Conservation (phyloP, 2,113 vertebrate species). For the Peromyscus leucopus region DNA sequence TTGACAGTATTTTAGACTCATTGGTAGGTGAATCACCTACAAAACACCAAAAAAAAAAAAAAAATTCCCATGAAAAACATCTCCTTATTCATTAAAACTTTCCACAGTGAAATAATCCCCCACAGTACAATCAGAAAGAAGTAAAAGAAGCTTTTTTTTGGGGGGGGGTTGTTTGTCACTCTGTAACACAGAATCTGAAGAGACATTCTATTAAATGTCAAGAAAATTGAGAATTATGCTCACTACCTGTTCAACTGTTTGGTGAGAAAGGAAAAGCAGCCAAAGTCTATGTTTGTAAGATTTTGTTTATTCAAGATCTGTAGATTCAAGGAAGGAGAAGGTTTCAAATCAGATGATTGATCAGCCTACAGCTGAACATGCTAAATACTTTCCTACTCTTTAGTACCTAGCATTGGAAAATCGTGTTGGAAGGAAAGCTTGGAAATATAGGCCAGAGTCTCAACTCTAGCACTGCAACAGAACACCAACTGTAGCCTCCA, state of each 20-base stretch:
- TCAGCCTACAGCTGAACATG: background rate
- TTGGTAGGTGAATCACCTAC: background rate
- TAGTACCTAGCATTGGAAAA: background rate
- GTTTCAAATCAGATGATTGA: background rate
- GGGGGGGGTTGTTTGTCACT: background rate
- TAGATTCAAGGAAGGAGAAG: background rate
- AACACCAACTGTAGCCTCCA: background rate
- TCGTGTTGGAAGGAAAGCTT: background rate
- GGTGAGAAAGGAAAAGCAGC: background rate
- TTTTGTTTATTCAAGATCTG: background rate
- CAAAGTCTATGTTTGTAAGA: background rate
- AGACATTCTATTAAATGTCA: background rate
- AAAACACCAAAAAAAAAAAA: background rate
- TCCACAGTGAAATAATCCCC: background rate
- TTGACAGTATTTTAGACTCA: background rate
- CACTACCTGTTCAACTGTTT: background rate
- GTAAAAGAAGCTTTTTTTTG: background rate
- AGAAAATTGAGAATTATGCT: background rate
- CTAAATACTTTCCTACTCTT: background rate
- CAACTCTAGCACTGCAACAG: no score
- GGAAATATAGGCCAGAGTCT: background rate
- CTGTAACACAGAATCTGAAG: background rate
- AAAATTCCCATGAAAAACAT: background rate
- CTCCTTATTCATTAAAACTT: background rate
- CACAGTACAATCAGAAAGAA: background rate